phyloP scores from a whole-genome alignment of 2,113 vertebrate genomes.

The Petrocephalus microphthalmus region DNA sequence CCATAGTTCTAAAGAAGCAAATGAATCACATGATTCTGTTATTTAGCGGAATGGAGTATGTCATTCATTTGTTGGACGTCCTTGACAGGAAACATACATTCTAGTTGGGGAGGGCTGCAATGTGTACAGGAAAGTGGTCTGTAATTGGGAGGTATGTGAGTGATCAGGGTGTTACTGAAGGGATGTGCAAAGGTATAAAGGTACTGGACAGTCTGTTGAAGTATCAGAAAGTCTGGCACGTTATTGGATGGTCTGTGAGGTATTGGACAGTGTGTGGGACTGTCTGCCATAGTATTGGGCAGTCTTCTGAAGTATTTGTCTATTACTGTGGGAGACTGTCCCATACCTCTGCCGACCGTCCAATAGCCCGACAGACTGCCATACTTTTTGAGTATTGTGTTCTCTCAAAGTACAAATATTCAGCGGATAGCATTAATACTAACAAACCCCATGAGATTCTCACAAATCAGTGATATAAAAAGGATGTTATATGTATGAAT shows the following conservation, averaged over 20 bases:
- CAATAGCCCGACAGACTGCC: no score
- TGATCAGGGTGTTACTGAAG: slow-evolving; percentile 27
- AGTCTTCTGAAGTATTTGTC: no score
- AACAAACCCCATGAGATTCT: not conserved
- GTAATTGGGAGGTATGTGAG: slow-evolving; percentile 36
- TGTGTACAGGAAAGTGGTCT: slow-evolving; percentile 42
- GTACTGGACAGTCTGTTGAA: not conserved
- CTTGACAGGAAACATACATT: slow-evolving; percentile 59
- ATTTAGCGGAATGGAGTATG: slow-evolving; percentile 54
- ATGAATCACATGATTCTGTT: slow-evolving; percentile 45
- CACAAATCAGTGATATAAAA: not conserved
- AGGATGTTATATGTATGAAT: not conserved
- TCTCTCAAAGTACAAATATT: not conserved
- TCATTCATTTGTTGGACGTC: slow-evolving; percentile 30
- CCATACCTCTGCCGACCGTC: no score
- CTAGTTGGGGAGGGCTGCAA: slow-evolving; percentile 40
- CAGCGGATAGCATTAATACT: not conserved
- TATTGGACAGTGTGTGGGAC: not conserved
- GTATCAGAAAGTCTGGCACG: not conserved
- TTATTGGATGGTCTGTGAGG: not conserved
- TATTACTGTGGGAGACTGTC: no score
- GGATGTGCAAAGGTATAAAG: slow-evolving; percentile 23
- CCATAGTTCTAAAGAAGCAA: not conserved
- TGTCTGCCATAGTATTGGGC: no score
- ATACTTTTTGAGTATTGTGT: no score